phyloP scores from a whole-genome alignment of 2,113 vertebrate species.

The Fukomys damarensis region DNA sequence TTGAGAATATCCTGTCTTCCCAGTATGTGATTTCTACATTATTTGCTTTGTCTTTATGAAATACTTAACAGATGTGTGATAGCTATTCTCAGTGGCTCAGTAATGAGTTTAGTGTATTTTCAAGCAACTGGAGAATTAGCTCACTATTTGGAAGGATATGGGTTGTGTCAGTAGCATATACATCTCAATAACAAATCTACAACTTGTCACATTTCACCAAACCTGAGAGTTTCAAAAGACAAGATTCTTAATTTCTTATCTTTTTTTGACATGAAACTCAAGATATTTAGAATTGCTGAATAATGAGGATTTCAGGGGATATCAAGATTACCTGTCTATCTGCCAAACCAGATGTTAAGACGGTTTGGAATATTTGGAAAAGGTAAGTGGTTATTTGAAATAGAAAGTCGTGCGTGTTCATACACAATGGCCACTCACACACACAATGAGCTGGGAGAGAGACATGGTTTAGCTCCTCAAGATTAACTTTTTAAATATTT shows the following conservation, averaged over 20 bases:
- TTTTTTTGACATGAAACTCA: neutral
- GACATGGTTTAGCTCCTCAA: neutral
- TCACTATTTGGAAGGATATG: slow-evolving; percentile 28
- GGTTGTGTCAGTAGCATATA: neutral
- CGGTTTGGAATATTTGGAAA: neutral
- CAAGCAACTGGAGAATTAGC: slow-evolving; percentile 13
- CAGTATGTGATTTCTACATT: slow-evolving; percentile 40
- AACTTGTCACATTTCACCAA: slow-evolving; percentile 41
- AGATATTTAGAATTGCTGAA: neutral
- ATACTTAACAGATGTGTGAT: slow-evolving; percentile 55
- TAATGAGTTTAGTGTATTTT: slow-evolving; percentile 49
- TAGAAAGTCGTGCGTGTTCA: neutral
- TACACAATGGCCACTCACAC: neutral
- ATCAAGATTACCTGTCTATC: neutral
- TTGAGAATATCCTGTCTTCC: slow-evolving; percentile 15
- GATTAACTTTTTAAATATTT: neutral
- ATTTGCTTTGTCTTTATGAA: slow-evolving; percentile 58
- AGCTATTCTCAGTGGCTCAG: neutral
- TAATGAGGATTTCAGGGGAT: neutral
- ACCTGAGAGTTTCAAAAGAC: slow-evolving; percentile 42
- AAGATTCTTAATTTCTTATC: slow-evolving; percentile 36
- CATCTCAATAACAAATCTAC: slow-evolving; percentile 31
- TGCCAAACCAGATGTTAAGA: neutral
- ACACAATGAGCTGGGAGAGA: neutral
- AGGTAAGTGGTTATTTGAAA: neutral